Conservation (phyloP, 2,797 vertebrate species). For the Octomys mimax region DNA sequence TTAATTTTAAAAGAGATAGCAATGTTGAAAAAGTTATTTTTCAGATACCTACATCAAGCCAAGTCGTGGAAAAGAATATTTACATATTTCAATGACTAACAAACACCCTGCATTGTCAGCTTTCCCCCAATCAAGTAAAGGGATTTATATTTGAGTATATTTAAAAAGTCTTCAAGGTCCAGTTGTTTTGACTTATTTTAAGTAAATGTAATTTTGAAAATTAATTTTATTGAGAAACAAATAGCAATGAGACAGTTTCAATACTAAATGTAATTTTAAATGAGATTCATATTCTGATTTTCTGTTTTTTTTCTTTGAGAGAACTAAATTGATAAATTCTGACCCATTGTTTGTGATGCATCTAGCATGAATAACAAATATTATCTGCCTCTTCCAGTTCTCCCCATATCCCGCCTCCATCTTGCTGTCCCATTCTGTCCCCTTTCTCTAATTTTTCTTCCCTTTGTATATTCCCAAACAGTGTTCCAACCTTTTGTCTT, state of each 20-base stretch:
- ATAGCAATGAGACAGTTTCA: no score
- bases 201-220: no score
- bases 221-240: no score
- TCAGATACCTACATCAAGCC: not conserved
- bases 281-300: not conserved
- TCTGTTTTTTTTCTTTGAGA: not conserved
- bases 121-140: not conserved
- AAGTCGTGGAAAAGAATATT: not conserved
- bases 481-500: not conserved
- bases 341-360: not conserved
- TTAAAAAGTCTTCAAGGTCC: not conserved
- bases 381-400: not conserved
- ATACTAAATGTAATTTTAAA: not conserved
- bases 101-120: not conserved
- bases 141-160: not conserved
- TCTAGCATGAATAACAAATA: not conserved
- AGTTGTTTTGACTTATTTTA: not conserved
- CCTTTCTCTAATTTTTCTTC: not conserved
- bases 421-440: not conserved
- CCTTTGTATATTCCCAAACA: not conserved
- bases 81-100: not conserved
- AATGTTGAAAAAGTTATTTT: not conserved
- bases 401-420: not conserved
- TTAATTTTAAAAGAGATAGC: slow-evolving; percentile 1
- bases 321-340: not conserved